Evolutionary conservation across 2,113 vertebrate species (phyloP), one percentile per base, ranked within the genome.

Genomic region (Porphyrio hochstetteri): DNA sequence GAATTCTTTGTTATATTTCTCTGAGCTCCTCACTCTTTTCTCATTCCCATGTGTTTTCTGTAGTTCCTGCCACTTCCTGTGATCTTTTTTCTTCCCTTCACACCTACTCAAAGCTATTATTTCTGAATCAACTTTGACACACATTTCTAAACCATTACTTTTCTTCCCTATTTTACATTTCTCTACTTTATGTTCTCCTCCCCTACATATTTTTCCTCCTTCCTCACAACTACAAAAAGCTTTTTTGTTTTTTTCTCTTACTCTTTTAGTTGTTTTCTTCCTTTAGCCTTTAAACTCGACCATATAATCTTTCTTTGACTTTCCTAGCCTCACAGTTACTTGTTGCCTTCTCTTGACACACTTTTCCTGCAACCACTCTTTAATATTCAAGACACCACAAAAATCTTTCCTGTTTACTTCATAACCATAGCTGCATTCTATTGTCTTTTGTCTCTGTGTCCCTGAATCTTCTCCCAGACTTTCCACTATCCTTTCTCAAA

Each of bases 41-140:
- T 46, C 50, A 89, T 72, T 24, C 53, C n/a, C 40, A 28, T 68
- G 27, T 64, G 65, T 94, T 87, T 94, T 94, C 69, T 85, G 36
- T 69, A 76, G 65, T 44, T 84, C 57, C 36, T 95, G 53, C 44
- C 25, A 79, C 78, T 97, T 95, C 95, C 94, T 92, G 48, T 60
- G 74, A 92, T 92, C 35, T 79, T 91, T 80, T 95, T 76, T 91
- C 69, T 88, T 81, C 56, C 27, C 38, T 92, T 95, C 89, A 92
- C 93, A 89, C 91, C 81, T 93, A 95, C 93, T 93, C 93, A 92
- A 68, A 89, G 61, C 78, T 87, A 87, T 94, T 97, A 92, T 91
- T 95, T 85, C 86, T 82, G 77, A 91, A 89, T 84, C 70, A 86
- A 85, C 67, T 96, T 85, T 89, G 84, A 93, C 89, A 92, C 28